These are phyloP conservation scores for Papilio elwesi DNA, from an alignment of 2,888 invertebrate genomes.

Conservation along the genomic window DNA sequence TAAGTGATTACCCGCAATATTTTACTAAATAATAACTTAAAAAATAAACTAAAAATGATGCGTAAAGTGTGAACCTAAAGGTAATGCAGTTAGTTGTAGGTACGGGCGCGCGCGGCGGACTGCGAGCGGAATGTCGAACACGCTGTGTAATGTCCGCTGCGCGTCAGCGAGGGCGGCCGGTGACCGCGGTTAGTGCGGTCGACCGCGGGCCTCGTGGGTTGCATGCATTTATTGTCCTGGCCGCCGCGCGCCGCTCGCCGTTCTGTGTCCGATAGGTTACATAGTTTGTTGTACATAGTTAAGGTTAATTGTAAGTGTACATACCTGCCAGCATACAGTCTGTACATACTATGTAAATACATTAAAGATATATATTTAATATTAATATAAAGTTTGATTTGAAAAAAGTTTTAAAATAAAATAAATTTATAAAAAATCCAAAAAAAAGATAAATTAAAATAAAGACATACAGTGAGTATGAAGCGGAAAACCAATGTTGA, in stretches of 20 bases:
- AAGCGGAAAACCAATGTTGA: slow-evolving; percentile 74
- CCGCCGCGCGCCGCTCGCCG: slow-evolving; percentile 44
- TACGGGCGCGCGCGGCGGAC: neutral
- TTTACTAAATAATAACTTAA: slow-evolving; percentile 52
- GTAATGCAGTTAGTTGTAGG: slow-evolving; percentile 52
- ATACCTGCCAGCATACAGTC: slow-evolving; percentile 54
- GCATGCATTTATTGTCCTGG: slow-evolving; percentile 26
- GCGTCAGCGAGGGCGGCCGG: no score
- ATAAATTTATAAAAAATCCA: slow-evolving; percentile 71
- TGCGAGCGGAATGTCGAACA: no score
- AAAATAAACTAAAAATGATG: slow-evolving; percentile 55
- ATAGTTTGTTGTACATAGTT: slow-evolving; percentile 51
- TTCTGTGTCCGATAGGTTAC: slow-evolving; percentile 52
- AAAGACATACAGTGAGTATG: slow-evolving; percentile 82
- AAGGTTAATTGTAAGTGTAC: slow-evolving; percentile 59
- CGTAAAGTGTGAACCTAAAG: slow-evolving; percentile 67
- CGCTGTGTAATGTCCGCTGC: no score
- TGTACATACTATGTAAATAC: slow-evolving; percentile 81
- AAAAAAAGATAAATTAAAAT: slow-evolving; percentile 76
- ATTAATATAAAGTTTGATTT: slow-evolving; percentile 79
- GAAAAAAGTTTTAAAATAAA: slow-evolving; percentile 77
- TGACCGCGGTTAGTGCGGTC: neutral
- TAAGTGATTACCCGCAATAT: slow-evolving; percentile 37
- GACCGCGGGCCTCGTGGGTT: neutral
- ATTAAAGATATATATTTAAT: slow-evolving; percentile 77